Conservation (phyloP, 2,113 vertebrate genomes). For the Platichthys stellatus region DNA sequence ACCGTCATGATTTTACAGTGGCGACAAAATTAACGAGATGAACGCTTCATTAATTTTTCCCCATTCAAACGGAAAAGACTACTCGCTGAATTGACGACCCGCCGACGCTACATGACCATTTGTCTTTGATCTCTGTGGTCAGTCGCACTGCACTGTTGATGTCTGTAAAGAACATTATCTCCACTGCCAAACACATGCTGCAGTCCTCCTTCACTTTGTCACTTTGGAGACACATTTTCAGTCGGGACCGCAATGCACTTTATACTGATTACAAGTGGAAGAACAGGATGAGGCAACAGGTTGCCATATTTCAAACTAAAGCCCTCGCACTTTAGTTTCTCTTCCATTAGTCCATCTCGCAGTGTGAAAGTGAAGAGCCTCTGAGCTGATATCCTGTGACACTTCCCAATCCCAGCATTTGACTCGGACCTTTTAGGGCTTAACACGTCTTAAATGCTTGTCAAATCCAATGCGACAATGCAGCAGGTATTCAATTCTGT, state of each 20-base stretch:
- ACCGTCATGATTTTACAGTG: too few relatives aligned
- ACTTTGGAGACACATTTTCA: slow-evolving; percentile 10
- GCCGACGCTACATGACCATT: background rate
- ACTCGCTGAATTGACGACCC: too few relatives aligned
- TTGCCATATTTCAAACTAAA: background rate
- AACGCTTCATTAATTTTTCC: too few relatives aligned
- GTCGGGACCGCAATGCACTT: background rate
- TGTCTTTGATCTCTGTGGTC: slow-evolving; percentile 30
- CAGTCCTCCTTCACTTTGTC: background rate
- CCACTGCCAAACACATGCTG: slow-evolving; percentile 9
- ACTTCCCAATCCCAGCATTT: slow-evolving; percentile 10
- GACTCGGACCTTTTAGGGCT: slow-evolving; percentile 35
- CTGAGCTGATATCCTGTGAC: slow-evolving; percentile 25
- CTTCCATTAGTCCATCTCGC: slow-evolving; percentile 9
- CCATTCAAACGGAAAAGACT: too few relatives aligned
- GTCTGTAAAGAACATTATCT: slow-evolving; percentile 15
- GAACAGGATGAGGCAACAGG: background rate
- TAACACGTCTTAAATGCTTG: slow-evolving; percentile 35
- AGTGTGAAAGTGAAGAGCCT: slow-evolving; percentile 38
- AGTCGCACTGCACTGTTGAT: background rate
- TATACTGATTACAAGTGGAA: background rate
- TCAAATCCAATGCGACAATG: slow-evolving; percentile 27
- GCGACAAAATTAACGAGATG: too few relatives aligned
- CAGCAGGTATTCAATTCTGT: slow-evolving; percentile 47
- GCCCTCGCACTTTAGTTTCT: background rate